phyloP scores from a whole-genome alignment of 2,113 vertebrate species.

The Onychostruthus taczanowskii region DNA sequence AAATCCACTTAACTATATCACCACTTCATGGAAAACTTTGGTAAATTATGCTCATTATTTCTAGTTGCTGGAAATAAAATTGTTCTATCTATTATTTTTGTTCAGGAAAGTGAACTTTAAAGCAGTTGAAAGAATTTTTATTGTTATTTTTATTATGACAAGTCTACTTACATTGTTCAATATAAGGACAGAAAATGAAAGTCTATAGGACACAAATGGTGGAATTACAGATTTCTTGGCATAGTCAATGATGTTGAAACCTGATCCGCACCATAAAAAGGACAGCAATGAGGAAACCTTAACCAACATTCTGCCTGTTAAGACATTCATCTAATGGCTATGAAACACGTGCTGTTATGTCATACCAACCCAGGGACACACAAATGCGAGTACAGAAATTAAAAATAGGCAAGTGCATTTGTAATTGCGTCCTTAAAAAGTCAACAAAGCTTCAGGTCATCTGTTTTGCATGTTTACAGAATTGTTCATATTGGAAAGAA shows the following conservation, averaged over 20 bases:
- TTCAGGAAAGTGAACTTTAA: background rate
- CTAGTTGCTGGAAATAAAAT: background rate
- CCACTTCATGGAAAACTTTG: background rate
- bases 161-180: background rate
- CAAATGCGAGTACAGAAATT: background rate
- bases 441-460: background rate
- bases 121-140: background rate
- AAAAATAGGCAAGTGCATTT: background rate
- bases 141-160: background rate
- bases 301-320: background rate
- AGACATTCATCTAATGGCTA: background rate
- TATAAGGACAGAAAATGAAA: background rate
- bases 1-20: background rate
- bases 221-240: background rate
- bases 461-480: background rate
- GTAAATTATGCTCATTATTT: background rate
- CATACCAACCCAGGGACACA: background rate
- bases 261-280: background rate
- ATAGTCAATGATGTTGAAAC: background rate
- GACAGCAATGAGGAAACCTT: background rate
- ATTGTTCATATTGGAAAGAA: background rate
- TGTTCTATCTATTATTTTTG: background rate
- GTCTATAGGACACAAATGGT: background rate
- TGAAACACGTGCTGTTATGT: fast-evolving
- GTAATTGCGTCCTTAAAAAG: background rate